Evolutionary conservation across 1,140 invertebrate species (phyloP).

Genomic region (Magallana ariakensis): DNA sequence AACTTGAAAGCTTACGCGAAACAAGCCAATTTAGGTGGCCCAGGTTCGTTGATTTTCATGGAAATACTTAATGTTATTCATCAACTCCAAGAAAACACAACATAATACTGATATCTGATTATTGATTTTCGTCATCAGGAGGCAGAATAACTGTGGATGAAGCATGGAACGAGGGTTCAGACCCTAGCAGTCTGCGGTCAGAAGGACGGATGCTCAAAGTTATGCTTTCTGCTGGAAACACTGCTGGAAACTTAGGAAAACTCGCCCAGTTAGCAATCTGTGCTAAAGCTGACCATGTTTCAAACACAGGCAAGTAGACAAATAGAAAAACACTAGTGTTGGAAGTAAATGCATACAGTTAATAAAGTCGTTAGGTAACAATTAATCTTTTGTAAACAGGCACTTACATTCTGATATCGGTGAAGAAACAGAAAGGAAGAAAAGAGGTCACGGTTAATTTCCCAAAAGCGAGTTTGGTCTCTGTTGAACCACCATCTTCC

Average conservation of each 20-base stretch:
- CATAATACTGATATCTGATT: too few relatives aligned
- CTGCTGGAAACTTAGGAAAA: slow-evolving; percentile 28
- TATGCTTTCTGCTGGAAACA: slow-evolving; percentile 40
- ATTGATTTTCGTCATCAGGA: too few relatives aligned
- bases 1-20: slow-evolving; percentile 47
- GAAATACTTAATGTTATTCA: too few relatives aligned
- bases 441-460: slow-evolving; percentile 51
- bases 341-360: not conserved
- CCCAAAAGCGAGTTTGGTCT: slow-evolving; percentile 56
- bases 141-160: slow-evolving; percentile 59
- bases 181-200: slow-evolving; percentile 49
- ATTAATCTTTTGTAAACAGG: not conserved
- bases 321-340: not conserved
- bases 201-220: slow-evolving; percentile 64
- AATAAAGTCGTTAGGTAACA: not conserved
- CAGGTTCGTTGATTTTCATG: not conserved
- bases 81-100: too few relatives aligned
- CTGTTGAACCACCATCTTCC: slow-evolving; percentile 59
- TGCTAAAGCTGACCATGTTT: slow-evolving; percentile 64
- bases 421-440: slow-evolving; percentile 61
- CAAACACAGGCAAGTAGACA: slow-evolving; percentile 57
- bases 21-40: not conserved
- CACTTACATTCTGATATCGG: slow-evolving; percentile 54
- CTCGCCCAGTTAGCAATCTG: slow-evolving; percentile 64
- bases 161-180: slow-evolving; percentile 65